Percentiles rank a stretch among this genome's conserved stretches.
Conservation (phyloP, 2,797 vertebrate species). For the Sebastes taczanowskii region DNA sequence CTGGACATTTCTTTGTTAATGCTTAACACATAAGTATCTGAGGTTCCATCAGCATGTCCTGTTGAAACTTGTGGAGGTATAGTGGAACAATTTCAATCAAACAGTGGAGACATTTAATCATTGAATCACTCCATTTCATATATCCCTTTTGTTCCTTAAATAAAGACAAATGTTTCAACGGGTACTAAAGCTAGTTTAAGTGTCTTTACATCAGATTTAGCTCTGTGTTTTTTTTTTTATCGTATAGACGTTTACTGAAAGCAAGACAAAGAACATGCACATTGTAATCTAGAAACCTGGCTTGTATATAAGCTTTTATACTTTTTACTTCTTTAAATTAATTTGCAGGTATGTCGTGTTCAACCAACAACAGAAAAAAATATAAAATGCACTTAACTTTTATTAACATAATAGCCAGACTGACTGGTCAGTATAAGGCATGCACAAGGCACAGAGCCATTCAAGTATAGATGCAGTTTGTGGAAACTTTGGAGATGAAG, state of each 20-base stretch:
- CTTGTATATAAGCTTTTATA: not conserved
- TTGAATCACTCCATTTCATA: not conserved
- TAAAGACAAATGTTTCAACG: not conserved
- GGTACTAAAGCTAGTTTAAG: not conserved
- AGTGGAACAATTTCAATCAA: not conserved
- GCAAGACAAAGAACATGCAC: not conserved
- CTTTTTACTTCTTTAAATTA: not conserved
- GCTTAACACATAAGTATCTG: not conserved
- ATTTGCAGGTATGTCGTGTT: not conserved
- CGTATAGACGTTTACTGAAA: not conserved
- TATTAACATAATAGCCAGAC: conserved; percentile 27
- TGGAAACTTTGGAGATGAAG: conserved; percentile 18
- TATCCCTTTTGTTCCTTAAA: not conserved
- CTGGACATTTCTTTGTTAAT: not conserved
- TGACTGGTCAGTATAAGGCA: conserved; percentile 23
- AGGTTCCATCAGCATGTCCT: not conserved
- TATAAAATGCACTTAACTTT: conserved; percentile 23
- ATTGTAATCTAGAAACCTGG: not conserved
- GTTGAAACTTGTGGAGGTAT: not conserved
- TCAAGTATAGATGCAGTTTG: conserved; percentile 32
- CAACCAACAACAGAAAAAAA: not conserved
- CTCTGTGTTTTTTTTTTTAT: not conserved
- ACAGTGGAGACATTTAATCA: not conserved
- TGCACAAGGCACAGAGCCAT: conserved; percentile 27
- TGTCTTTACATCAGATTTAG: not conserved